These are phyloP conservation scores for Pristionchus arcanus DNA, from an alignment of 2,888 invertebrate species.

Conservation along the genomic window DNA sequence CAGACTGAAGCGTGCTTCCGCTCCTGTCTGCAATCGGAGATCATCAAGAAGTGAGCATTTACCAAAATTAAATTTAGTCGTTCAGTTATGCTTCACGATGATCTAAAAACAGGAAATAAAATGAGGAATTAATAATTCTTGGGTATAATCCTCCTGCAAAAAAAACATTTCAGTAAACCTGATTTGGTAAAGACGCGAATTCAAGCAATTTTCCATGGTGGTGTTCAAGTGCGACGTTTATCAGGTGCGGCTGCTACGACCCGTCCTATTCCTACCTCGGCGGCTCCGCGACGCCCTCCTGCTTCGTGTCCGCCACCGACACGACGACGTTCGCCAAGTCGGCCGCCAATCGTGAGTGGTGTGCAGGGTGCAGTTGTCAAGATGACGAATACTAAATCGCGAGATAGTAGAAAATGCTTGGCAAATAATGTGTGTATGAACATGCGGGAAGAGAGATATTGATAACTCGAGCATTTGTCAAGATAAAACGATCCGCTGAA, in stretches of 20 bases:
- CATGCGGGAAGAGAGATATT: too few relatives aligned
- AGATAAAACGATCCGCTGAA: too few relatives aligned
- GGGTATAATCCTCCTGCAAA: too few relatives aligned
- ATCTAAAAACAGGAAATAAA: background rate
- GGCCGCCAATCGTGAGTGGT: slow-evolving; percentile 47
- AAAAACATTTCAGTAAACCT: too few relatives aligned
- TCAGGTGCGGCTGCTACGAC: slow-evolving; percentile 79
- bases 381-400: background rate
- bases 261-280: slow-evolving; percentile 67
- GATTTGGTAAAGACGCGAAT: too few relatives aligned
- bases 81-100: background rate
- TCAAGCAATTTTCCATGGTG: background rate
- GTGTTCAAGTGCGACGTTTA: background rate
- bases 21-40: slow-evolving; percentile 79
- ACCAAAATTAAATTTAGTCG: background rate
- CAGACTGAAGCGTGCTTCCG: slow-evolving; percentile 80
- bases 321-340: background rate
- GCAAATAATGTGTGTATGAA: background rate
- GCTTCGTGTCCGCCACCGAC: slow-evolving; percentile 39
- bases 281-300: slow-evolving; percentile 35
- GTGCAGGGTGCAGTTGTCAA: too few relatives aligned
- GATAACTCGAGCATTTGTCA: too few relatives aligned
- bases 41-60: slow-evolving; percentile 74
- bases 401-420: background rate
- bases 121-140: background rate